Base-by-base conservation (phyloP, 2,797 vertebrate genomes). In the Amblyopsis hoosieri region DNA sequence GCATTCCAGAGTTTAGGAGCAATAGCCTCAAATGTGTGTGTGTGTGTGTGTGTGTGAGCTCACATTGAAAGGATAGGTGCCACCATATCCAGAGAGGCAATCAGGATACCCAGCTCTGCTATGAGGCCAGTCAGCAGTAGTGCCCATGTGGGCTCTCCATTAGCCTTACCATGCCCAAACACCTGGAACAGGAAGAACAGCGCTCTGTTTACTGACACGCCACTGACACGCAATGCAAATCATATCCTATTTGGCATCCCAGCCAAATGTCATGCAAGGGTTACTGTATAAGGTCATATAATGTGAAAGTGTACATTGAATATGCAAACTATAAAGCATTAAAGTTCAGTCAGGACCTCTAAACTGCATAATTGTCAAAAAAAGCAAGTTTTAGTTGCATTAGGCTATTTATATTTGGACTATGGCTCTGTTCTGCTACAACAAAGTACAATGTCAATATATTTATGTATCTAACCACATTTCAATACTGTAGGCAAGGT, bases 1-100 rank as follows among this genome's bases (percentile, higher is more conserved):
- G 31, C 52, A 54, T 54, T 54, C 29, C 17, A 29, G 17, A 23
- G 19, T 23, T 23, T 23, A 23, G 19, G 2, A 23, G 19, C 19
- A 23, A 23, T 23, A 23, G 19, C 10, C 3, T 12, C 51, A 31
- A 31, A 15, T 1, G 31, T 37, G 45, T 50, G 45, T 57, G 12
- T 51, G 33, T 50, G 7, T 48, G 11, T 45, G 17, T 37, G 31
- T 31, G 4, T 62, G 49, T 42, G 54, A 75, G 49, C 94, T 95
- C 91, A 99, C 98, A 99, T 99, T 29, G 98, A 99, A n/a, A 99
- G 94, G 64, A 99, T 99, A 3, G 98, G 98, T 54, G 98, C 98
- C 75, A 99, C 98, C 97, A 99, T 96, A 78, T 99, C 98, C 9
- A 99, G 89, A 0, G 98, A 99, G 52, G 98, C 98, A 14, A 99